Evolutionary conservation across 1,140 invertebrate genomes (phyloP), one percentile per base, ranked within the genome.

Genomic region (Drosophila busckii): DNA sequence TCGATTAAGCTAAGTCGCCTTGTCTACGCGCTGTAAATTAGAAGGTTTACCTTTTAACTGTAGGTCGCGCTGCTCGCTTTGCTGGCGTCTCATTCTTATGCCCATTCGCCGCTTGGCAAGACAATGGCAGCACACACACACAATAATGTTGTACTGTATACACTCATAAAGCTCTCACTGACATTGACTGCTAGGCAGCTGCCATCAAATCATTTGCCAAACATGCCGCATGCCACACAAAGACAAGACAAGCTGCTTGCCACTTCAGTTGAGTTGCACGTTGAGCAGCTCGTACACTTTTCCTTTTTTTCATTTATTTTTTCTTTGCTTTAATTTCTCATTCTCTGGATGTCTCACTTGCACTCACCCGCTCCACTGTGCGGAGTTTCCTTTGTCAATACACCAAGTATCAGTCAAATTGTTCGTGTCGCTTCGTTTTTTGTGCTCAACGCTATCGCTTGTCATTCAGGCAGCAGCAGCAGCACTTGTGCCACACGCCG

Each of bases 1-100:
- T 80, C 73, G 73, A 80, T 80, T 80, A 80, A 53, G 69, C 64
- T 67, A 59, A 45, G 60, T 42, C 49, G 26, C 22, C 49, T 38
- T 40, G 17, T 40, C 2, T 12, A 12, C 29, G 23, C 44, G 16
- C 32, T 38, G 34, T 16, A 50, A 50, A 50, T 50, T 50, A 50
- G 34, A 13, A 31, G 17, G 3, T 32, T 32, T 45, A 44, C 2
- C 32, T 12, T 13, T 8, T 44, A 16, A 29, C 28, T 29, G 40
- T 15, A 29, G 23, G 15, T 7, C 2, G 17, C 13, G 38, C 16
- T 17, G 6, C 22, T 25, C 12, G 19, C 37, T 20, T 42, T 53
- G 28, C 25, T 44, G 41, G 16, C 41, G 16, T 10, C 26, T 20
- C 28, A 31, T 44, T 19, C 16, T 8, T 26, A 15, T 25, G 10